Evolutionary conservation across 92 coral and sea anemone genomes (phyloP), one percentile per base, ranked within the genome.

Genomic region (Micromussa lordhowensis): DNA sequence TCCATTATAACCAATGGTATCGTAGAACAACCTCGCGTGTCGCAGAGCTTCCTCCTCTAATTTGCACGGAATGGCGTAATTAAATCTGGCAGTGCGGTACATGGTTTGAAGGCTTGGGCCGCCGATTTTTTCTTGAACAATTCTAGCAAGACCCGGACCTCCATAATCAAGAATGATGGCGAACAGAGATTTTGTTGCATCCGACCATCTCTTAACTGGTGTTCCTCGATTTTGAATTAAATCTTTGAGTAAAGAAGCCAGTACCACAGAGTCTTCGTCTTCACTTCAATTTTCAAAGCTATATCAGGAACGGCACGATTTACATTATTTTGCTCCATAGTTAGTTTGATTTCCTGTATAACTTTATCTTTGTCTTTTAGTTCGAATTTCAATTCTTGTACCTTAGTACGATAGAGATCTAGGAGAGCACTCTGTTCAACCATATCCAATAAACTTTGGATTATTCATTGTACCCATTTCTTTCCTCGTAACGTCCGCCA

Each of bases 141-240:
- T 79, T 79, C n/a, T 79, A 12, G 83, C 83, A 32, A 79, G 51
- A 31, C 49, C 83, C 12, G 83, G 83, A 57, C 54, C 83, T 29
- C 69, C 53, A 48, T 48, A 48, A 48, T 48, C 53, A 48, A 48
- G 53, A 48, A 48, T 48, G 53, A 48, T 48, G 10, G 85, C 90
- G 58, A 87, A 87, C 34, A 87, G 85, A n/a, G 90, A 87, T 49
- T 87, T 87, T 28, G 85, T 87, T 68, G 71, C 71, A 72, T 87
- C 90, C 12, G 71, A 66, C 85, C 90, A 87, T 38, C 85, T 49
- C 58, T 87, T 80, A 19, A 13, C 85, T 40, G 79, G 78, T 44
- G 79, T 87, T 77, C 68, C 85, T 68, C 71, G 78, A 68, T 87
- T 87, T 87, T 79, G 64, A 55, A 77, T 18, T 64, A 79, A 78